phyloP scores from a whole-genome alignment of 2,888 invertebrate species.

The Lagria hirta region DNA sequence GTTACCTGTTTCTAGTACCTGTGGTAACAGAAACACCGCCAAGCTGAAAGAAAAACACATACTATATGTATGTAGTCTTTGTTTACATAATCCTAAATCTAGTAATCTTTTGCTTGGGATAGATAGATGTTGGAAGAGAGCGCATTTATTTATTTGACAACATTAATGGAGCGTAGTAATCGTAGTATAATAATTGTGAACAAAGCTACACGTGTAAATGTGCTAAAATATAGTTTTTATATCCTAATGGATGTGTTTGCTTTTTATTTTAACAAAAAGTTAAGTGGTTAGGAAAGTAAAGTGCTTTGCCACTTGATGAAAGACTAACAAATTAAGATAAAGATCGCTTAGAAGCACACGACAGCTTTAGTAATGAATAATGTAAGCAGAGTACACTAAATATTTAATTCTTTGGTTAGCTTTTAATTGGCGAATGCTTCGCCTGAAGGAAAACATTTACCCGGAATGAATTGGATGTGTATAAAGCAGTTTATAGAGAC shows the following conservation, averaged over 20 bases:
- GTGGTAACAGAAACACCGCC: no score
- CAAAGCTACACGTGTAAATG: constrained; percentile 25
- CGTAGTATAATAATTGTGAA: no score
- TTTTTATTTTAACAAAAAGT: constrained; percentile 34
- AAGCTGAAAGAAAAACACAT: no score
- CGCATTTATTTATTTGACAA: no score
- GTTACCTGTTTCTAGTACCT: no score
- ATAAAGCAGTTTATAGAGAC: constrained; percentile 31
- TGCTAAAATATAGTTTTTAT: constrained; percentile 27
- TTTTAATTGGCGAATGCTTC: constrained; percentile 20
- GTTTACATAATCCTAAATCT: no score
- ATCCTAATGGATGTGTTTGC: constrained; percentile 37
- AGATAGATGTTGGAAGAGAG: no score
- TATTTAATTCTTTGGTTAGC: constrained; percentile 12
- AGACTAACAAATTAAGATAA: constrained; percentile 36
- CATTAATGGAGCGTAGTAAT: no score
- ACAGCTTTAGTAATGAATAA: constrained; percentile 8
- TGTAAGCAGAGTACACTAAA: no score
- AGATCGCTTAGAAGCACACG: constrained; percentile 29
- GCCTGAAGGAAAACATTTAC: constrained; percentile 23
- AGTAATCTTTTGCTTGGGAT: no score
- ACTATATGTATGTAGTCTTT: no score
- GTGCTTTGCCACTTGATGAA: constrained; percentile 33
- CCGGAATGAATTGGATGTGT: constrained; percentile 32
- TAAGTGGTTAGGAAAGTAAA: constrained; percentile 34